Base-by-base conservation (phyloP, 1,140 invertebrate genomes). In the Chelonus insularis region DNA sequence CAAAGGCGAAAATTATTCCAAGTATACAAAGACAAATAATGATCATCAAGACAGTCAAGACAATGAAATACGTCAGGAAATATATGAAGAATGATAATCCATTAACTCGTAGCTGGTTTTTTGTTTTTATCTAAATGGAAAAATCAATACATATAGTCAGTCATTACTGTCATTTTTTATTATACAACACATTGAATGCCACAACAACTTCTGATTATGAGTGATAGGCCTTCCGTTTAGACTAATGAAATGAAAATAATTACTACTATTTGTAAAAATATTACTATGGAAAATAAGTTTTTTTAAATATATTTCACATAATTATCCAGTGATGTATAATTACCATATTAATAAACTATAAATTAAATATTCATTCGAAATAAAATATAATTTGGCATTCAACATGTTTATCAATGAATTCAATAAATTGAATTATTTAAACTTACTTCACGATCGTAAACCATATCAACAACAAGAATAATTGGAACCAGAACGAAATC, bases 71-170 rank as follows among this genome's bases (percentile, higher is more conserved):
- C 0, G 89, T 88, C 1, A 87, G 72, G 76, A 92, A 94, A 73
- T 95, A 95, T 76, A 92, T 84, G 47, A 82, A 81, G 72, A 90
- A 89, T 2, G 88, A 86, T 18, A 94, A 76, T 1, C 93, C 92
- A 75, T 94, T 92, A 18, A 94, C 89, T 20, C 92, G 83, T 7
- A 94, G 80, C 69, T 93, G 91, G 74, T 92, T 92, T 76, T 91
- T 90, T 1, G 90, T 87, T 80, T 90, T 90, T 56, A 89, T 89
- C 91, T 94, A 82, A 57, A 86, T n/a, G 84, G 14, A 66, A 57
- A 68, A 11, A 47, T 45, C 5, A 57, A 45, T n/a, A 56, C 12
- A 62, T 16, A 29, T 25, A 60, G 18, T 54, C 20, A 8, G n/a
- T 8, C 32, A 39, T 45, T 39, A n/a, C n/a, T n/a, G n/a, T n/a